These are phyloP conservation scores for Amphimedon queenslandica DNA, from an alignment of 37 sponge, comb jelly and placozoan species.

Conservation along the genomic window DNA sequence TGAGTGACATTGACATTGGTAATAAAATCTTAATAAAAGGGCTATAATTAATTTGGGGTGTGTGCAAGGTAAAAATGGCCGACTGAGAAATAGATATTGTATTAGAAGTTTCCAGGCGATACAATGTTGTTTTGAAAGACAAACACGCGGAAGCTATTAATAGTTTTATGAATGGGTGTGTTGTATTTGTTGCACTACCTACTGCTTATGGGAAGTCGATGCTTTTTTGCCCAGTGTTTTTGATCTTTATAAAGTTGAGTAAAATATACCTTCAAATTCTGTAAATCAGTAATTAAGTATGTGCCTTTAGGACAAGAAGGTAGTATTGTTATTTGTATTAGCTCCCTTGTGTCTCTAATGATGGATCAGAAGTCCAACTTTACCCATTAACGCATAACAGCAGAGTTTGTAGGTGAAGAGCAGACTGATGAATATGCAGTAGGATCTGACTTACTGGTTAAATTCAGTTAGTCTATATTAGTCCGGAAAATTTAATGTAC, in stretches of 20 bases:
- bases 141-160: not conserved
- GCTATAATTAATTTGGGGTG: no score
- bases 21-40: no score
- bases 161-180: not conserved
- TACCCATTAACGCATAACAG: not conserved
- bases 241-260: not conserved
- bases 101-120: no score
- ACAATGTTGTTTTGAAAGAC: no score
- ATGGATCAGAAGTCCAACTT: not conserved
- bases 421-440: not conserved
- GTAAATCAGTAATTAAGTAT: no score
- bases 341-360: not conserved
- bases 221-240: not conserved
- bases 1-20: no score
- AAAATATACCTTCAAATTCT: not conserved
- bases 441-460: not conserved
- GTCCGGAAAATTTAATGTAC: not conserved
- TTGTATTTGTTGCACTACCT: not conserved
- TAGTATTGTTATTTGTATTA: not conserved
- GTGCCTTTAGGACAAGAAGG: no score
- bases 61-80: no score
- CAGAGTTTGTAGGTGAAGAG: not conserved
- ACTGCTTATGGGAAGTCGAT: not conserved
- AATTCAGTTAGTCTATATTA: not conserved
- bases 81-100: no score